Evolutionary conservation across 1,140 invertebrate genomes (phyloP).

Genomic region (Drosophila malerkotliana): DNA sequence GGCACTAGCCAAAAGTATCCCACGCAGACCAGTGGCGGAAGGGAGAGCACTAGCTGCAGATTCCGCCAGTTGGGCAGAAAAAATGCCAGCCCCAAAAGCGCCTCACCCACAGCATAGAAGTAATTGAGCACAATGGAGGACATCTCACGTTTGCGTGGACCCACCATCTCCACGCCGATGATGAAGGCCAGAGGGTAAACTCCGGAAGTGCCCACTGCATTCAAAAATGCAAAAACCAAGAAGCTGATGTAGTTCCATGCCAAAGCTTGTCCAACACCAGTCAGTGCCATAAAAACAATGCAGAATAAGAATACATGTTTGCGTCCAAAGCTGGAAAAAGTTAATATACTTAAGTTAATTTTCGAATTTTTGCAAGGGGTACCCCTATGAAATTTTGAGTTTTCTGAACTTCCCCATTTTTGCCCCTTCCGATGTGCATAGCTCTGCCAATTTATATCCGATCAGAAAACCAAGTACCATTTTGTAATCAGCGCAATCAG

Average conservation of each 20-base stretch:
- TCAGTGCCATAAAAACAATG: slow-evolving; percentile 85
- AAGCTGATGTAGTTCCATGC: slow-evolving; percentile 86
- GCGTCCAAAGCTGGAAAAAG: slow-evolving; percentile 85
- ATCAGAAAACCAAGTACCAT: too few relatives aligned
- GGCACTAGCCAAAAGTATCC: slow-evolving; percentile 87
- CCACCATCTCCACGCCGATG: slow-evolving; percentile 88
- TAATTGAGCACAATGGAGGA: slow-evolving; percentile 87
- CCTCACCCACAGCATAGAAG: slow-evolving; percentile 88
- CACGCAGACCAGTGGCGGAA: slow-evolving; percentile 85
- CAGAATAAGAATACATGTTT: slow-evolving; percentile 86
- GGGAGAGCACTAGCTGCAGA: slow-evolving; percentile 86
- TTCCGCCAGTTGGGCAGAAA: slow-evolving; percentile 86
- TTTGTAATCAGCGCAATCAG: too few relatives aligned
- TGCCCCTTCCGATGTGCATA: too few relatives aligned
- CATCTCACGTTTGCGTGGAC: slow-evolving; percentile 86
- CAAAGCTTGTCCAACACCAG: slow-evolving; percentile 85
- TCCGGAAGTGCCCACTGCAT: slow-evolving; percentile 86
- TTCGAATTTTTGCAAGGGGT: too few relatives aligned
- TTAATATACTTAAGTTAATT: too few relatives aligned
- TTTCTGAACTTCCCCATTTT: too few relatives aligned
- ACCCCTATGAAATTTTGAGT: too few relatives aligned
- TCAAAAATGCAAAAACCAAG: slow-evolving; percentile 85
- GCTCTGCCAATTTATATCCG: too few relatives aligned
- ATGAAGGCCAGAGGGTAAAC: slow-evolving; percentile 87
- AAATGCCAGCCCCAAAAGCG: slow-evolving; percentile 86